Conservation (phyloP, 2,888 invertebrate genomes). For the Dendrolimus pini region DNA sequence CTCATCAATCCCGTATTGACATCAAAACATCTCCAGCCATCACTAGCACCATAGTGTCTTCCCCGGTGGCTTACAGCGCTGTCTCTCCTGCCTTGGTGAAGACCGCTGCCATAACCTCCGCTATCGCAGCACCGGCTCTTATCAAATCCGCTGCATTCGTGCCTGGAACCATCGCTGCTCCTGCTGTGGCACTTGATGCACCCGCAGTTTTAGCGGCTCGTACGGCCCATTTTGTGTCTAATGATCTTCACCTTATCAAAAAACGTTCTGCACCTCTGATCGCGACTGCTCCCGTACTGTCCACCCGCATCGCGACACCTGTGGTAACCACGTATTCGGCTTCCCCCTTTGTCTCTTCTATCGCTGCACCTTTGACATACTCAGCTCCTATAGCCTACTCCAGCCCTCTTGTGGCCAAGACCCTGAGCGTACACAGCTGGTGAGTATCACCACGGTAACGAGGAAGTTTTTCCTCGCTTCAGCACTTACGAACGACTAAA, state of each 20-base stretch:
- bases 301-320: conserved; percentile 32
- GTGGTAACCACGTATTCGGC: conserved; percentile 36
- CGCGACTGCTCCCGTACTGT: conserved; percentile 25
- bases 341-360: conserved; percentile 35
- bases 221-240: conserved; percentile 55
- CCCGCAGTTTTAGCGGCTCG: conserved; percentile 60
- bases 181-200: conserved; percentile 49
- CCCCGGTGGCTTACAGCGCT: conserved; percentile 37
- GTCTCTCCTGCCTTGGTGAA: conserved; percentile 23
- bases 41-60: conserved; percentile 36
- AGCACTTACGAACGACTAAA: conserved; percentile 42
- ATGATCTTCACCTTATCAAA: conserved; percentile 50
- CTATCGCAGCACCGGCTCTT: conserved; percentile 16
- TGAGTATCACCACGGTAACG: conserved; percentile 44
- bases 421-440: conserved; percentile 55
- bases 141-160: conserved; percentile 14
- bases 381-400: conserved; percentile 35
- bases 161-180: conserved; percentile 12
- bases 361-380: conserved; percentile 36
- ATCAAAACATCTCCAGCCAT: conserved; percentile 53
- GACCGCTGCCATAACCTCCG: conserved; percentile 11
- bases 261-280: conserved; percentile 50
- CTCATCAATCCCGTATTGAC: conserved; percentile 52
- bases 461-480: conserved; percentile 40
- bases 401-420: conserved; percentile 40